Evolutionary conservation across 2,888 invertebrate species (phyloP), one percentile per base, ranked within the genome.

Genomic region (Patella depressa): DNA sequence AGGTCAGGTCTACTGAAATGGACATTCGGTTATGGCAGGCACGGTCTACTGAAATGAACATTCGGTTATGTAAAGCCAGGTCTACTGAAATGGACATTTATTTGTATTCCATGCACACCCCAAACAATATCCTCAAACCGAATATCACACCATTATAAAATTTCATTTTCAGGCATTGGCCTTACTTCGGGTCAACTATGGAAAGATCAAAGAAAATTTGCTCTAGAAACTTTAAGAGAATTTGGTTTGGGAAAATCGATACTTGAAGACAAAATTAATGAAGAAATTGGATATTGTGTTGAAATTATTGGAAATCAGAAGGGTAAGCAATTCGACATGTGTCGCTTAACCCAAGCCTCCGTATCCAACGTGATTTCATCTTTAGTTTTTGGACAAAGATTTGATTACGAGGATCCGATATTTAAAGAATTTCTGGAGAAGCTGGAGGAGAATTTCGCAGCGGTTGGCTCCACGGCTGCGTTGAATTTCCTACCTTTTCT

Each of bases 401-500:
- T 78, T 24, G 76, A 78, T 9, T 76, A 76, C 45, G 55, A 59
- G 7, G 78, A 80, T 53, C 65, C 53, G n/a, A 53, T 59, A n/a
- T 80, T 78, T 29, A 71, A 65, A 29, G 65, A 75, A 15, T 78
- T 65, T 73, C 54, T 75, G 7, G 53, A 75, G 14, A 72, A 54
- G 7, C 65, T 72, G 2, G 73, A 73, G 15, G 73, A 78, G 45
- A 78, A 75, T 24, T 65, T 75, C 19, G 12, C 34, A 24, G n/a
- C 24, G 3, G 1, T 78, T 5, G 72, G 72, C 2, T 53, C 72
- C 14, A 65, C 75, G 24, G 54, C 5, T 15, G 59, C 74, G 5
- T 14, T 80, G 17, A 80, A 74, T 69, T 74, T 75, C 45, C 72
- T 84, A n/a, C 85, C 84, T 0, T 74, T 72, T 65, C 73, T 86